Evolutionary conservation across 2,797 vertebrate genomes (phyloP), one percentile per base, ranked within the genome.

Genomic region (Sebastes itinus): DNA sequence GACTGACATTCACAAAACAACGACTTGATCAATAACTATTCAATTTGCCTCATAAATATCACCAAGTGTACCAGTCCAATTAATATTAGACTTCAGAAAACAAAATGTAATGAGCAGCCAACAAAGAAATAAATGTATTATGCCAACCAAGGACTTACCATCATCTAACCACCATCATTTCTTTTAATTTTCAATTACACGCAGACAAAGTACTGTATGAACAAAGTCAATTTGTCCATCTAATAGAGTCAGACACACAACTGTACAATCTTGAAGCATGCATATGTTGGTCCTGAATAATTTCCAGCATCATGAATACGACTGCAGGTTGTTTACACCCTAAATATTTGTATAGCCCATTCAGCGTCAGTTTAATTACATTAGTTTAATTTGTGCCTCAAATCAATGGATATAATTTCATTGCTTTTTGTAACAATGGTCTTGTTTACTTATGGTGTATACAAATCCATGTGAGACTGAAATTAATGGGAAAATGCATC

Each of bases 341-440:
- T 1, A 28, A 72, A 72, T 63, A 35, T 22, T 61, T 79, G 59
- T 65, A 70, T 35, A 18, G 33, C 52, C 33, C 63, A 56, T 84
- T 89, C 82, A 85, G 54, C 38, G 16, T 58, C 42, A 64, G 27
- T 87, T 84, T 83, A 89, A 93, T 92, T 88, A 59, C 62, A 83
- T 83, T 72, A 60, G 16, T 91, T 83, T 79, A 42, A 79, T 92
- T 81, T 83, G 70, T 64, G 22, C 59, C 8, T 77, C 80, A 77
- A 82, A 81, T 84, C 73, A 89, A 81, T 85, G 33, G 58, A 71
- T 62, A 78, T 70, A 52, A 88, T 91, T 86, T 54, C 68, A 71
- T 30, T 16, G 70, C 61, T 72, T 72, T 78, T 72, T 30, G 30
- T n/a, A 52, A 92, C 78, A 88, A 81, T 70, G 75, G 28, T 58